These are phyloP conservation scores for Cladorhizidae sp. DNA, from an alignment of 37 sponge, comb jelly and placozoan genomes.

Conservation along the genomic window DNA sequence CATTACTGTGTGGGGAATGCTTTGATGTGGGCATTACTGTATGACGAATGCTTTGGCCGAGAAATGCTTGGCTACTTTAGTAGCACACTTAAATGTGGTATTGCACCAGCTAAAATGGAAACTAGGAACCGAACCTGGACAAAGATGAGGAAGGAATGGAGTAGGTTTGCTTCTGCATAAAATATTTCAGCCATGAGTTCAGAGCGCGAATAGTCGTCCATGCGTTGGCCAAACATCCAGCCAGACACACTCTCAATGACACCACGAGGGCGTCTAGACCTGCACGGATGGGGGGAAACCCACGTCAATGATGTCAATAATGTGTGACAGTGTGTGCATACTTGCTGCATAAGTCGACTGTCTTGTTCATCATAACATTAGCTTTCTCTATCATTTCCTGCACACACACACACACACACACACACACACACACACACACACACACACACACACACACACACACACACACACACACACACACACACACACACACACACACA, in stretches of 20 bases:
- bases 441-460: conserved; percentile 19
- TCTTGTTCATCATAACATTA: conserved; percentile 3
- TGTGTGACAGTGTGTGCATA: not conserved
- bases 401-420: conserved; percentile 3
- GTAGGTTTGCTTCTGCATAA: conserved; percentile 78
- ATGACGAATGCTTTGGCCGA: no score
- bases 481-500: conserved; percentile 19
- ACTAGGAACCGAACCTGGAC: conserved; percentile 48
- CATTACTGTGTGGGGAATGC: no score
- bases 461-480: conserved; percentile 19
- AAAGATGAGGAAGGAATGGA: conserved; percentile 70
- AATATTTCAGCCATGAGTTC: conserved; percentile 75
- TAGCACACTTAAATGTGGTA: no score
- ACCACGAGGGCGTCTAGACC: not conserved
- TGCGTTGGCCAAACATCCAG: conserved; percentile 20
- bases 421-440: conserved; percentile 15
- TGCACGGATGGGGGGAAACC: not conserved
- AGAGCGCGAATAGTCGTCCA: conserved; percentile 5
- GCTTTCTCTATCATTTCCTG: conserved; percentile 70
- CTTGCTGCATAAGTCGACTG: conserved; percentile 47
- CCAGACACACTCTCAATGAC: conserved; percentile 9
- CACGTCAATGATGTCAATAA: not conserved
- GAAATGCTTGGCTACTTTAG: no score
- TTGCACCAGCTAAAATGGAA: no score
- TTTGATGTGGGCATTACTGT: no score